Evolutionary conservation across 2,888 invertebrate species (phyloP), one percentile per base, ranked within the genome.

Genomic region (Oligia latruncula): DNA sequence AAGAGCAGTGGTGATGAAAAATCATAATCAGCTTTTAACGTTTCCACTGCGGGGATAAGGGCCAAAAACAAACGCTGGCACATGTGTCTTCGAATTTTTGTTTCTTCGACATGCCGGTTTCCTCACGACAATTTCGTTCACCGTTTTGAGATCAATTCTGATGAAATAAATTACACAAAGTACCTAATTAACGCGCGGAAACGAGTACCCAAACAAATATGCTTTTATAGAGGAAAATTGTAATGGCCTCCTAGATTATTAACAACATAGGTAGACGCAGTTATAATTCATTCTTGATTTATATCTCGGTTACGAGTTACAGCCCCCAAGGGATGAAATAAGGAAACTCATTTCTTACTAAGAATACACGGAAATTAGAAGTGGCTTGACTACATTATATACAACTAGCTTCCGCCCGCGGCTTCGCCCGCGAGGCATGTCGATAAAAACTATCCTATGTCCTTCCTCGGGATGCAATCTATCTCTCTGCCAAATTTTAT

Each of bases 271-370:
- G 71, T 67, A 78, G 13, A 5, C 15, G 17, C 1, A 62, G 49
- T 40, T 35, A 40, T 84, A 65, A 68, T 64, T 74, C 43, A 82
- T 80, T 65, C 68, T 64, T 43, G 55, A 68, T 49, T 74, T 70
- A 67, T 71, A 46, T 78, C 58, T 74, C 65, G 70, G 73, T 82
- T 72, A 58, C 84, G 64, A 40, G 68, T 17, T 70, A 74, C 20
- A 40, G 23, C 29, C 2, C 84, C 46, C 80, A 4, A 4, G 82
- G 46, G 84, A 74, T n/a, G 29, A 13, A 23, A 65, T 65, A 52
- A 74, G 68, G 68, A 70, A 82, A 83, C 73, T 78, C 68, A 58
- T 52, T 55, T 23, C 17, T 52, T 52, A 80, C 46, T 65, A 17
- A 23, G 52, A n/a, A 58, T 67, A 62, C 55, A 64, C 29, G 58